Evolutionary conservation across 1,140 invertebrate species (phyloP).

Genomic region (Rhopalosiphum padi): DNA sequence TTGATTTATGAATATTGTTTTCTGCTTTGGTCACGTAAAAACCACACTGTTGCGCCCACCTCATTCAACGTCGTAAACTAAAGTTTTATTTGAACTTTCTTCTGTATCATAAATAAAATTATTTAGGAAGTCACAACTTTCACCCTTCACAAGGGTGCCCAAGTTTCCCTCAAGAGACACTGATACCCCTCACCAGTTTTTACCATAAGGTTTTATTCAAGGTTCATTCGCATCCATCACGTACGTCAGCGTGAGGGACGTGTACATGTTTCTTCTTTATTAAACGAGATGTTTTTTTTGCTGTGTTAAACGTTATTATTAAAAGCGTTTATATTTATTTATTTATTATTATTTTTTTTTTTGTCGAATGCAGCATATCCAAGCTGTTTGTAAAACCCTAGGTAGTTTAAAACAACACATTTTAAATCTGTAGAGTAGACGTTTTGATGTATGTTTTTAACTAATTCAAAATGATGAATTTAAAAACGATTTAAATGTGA

Average conservation of each 20-base stretch:
- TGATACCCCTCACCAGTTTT: background rate
- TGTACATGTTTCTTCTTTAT: constrained; percentile 42
- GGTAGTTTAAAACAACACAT: background rate
- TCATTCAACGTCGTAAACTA: constrained; percentile 18
- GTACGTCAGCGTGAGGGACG: constrained; percentile 25
- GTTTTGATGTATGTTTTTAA: constrained; percentile 6
- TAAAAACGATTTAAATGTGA: background rate
- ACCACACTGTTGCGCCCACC: constrained; percentile 19
- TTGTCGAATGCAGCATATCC: background rate
- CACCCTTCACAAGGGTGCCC: background rate
- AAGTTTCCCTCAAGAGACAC: background rate
- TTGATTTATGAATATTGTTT: constrained; percentile 54
- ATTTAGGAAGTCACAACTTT: constrained; percentile 39
- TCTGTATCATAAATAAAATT: constrained; percentile 43
- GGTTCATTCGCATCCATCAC: constrained; percentile 51
- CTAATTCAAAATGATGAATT: background rate
- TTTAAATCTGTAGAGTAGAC: background rate
- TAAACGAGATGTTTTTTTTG: constrained; percentile 39
- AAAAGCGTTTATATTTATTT: constrained; percentile 26
- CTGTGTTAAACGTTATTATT: constrained; percentile 20
- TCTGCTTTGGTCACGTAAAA: background rate
- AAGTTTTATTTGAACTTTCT: constrained; percentile 54
- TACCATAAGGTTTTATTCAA: constrained; percentile 18
- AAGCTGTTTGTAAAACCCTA: background rate
- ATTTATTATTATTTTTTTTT: background rate